phyloP scores from a whole-genome alignment of 2,888 invertebrate genomes.

The Elgonia sp. region DNA sequence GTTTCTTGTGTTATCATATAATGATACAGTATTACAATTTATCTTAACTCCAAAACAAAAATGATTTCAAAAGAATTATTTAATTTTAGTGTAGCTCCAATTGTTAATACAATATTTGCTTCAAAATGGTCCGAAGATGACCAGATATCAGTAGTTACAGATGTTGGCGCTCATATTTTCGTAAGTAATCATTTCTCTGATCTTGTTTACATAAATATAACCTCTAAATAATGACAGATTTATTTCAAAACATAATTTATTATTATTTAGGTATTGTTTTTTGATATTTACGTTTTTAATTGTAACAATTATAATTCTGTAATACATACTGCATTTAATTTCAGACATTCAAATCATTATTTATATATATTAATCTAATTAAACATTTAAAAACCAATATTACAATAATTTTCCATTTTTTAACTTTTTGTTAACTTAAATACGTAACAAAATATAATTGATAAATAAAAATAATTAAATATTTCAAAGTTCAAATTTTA shows the following conservation, averaged over 20 bases:
- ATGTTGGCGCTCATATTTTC: conserved; percentile 84
- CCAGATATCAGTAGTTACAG: conserved; percentile 85
- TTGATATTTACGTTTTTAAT: background rate
- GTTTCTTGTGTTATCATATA: too few species aligned
- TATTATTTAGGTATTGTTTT: conserved; percentile 22
- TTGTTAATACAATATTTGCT: conserved; percentile 62
- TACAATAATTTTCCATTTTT: too few species aligned
- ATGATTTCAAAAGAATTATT: conserved; percentile 62
- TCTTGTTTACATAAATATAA: conserved; percentile 41
- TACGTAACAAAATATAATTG: too few species aligned
- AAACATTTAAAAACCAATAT: too few species aligned
- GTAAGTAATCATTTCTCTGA: conserved; percentile 81
- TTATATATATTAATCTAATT: too few species aligned
- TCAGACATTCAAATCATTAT: too few species aligned
- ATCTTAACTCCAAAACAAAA: background rate
- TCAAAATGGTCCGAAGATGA: conserved; percentile 86
- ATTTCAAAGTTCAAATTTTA: too few species aligned
- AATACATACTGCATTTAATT: too few species aligned
- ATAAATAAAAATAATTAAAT: too few species aligned
- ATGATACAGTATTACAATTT: too few species aligned
- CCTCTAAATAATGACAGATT: background rate
- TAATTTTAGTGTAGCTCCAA: conserved; percentile 57
- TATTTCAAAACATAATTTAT: background rate
- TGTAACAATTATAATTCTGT: too few species aligned
- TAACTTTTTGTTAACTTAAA: too few species aligned